Evolutionary conservation across 1,140 invertebrate species (phyloP).

Genomic region (Microvelia longipes): DNA sequence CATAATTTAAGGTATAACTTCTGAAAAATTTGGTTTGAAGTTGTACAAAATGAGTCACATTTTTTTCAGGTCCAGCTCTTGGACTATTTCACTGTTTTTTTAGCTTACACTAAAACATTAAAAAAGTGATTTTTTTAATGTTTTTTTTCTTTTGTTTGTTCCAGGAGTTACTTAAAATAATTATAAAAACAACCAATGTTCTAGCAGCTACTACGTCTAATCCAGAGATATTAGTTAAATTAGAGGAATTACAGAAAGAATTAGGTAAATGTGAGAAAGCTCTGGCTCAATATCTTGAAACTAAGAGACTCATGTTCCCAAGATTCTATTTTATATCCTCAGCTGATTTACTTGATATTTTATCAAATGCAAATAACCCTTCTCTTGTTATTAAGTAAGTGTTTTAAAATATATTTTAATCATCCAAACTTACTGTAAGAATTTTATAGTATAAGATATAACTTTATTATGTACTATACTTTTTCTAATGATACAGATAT

Average conservation of each 20-base stretch:
- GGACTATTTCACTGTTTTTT: no score
- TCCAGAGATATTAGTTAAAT: slow-evolving; percentile 53
- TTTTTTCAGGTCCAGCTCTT: no score
- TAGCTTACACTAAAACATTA: background rate
- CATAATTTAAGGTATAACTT: no score
- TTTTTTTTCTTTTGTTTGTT: slow-evolving; percentile 13
- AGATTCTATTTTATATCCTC: slow-evolving; percentile 95
- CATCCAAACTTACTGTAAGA: no score
- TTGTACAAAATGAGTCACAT: no score
- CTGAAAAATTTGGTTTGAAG: no score
- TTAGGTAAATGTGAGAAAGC: slow-evolving; percentile 92
- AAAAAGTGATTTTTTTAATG: background rate
- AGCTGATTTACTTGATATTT: slow-evolving; percentile 86
- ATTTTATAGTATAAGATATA: no score
- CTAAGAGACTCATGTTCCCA: slow-evolving; percentile 90
- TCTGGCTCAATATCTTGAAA: slow-evolving; percentile 89
- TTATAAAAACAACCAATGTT: slow-evolving; percentile 68
- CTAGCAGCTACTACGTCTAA: slow-evolving; percentile 71
- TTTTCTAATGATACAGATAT: no score
- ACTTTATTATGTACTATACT: no score
- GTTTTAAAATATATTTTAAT: slow-evolving; percentile 6
- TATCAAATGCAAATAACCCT: slow-evolving; percentile 91
- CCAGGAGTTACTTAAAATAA: slow-evolving; percentile 42
- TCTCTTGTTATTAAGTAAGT: slow-evolving; percentile 46
- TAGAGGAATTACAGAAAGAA: slow-evolving; percentile 70